These are phyloP conservation scores for Adoxophyes honmai DNA, from an alignment of 1,140 invertebrate genomes.

Conservation along the genomic window DNA sequence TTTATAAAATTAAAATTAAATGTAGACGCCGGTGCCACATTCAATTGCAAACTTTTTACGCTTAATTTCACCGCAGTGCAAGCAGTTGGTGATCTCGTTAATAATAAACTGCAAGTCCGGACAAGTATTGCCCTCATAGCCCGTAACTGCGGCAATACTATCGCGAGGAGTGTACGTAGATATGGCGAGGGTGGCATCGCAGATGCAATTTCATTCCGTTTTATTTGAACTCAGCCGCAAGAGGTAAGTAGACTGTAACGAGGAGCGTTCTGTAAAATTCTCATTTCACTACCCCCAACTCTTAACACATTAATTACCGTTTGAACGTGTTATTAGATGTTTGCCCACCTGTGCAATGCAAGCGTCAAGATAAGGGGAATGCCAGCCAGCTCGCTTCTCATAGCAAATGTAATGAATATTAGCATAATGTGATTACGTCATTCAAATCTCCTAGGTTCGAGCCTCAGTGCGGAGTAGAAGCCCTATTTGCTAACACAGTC, in stretches of 20 bases:
- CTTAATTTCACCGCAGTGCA: not conserved
- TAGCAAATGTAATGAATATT: no score
- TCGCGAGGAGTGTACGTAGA: constrained; percentile 1
- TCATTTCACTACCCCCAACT: constrained; percentile 4
- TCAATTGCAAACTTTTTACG: not conserved
- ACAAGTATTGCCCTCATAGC: constrained; percentile 9
- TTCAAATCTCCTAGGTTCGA: not conserved
- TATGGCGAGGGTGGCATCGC: constrained; percentile 20
- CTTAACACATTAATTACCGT: constrained; percentile 13
- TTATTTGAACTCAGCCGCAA: constrained; percentile 32
- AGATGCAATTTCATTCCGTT: constrained; percentile 38
- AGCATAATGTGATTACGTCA: not conserved
- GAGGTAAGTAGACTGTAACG: constrained; percentile 32
- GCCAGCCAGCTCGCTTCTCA: no score
- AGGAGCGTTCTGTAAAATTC: constrained; percentile 14
- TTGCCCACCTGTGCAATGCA: constrained; percentile 1
- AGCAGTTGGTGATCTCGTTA: constrained; percentile 3
- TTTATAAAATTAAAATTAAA: not conserved
- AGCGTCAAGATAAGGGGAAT: no score
- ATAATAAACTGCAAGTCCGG: constrained; percentile 8
- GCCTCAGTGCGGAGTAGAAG: no score
- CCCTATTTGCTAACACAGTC: no score
- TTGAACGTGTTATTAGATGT: constrained; percentile 7
- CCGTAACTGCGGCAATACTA: constrained; percentile 11
- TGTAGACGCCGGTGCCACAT: not conserved